Evolutionary conservation across 2,888 invertebrate species (phyloP), one percentile per base, ranked within the genome.

Genomic region (Zootermopsis nevadensis): DNA sequence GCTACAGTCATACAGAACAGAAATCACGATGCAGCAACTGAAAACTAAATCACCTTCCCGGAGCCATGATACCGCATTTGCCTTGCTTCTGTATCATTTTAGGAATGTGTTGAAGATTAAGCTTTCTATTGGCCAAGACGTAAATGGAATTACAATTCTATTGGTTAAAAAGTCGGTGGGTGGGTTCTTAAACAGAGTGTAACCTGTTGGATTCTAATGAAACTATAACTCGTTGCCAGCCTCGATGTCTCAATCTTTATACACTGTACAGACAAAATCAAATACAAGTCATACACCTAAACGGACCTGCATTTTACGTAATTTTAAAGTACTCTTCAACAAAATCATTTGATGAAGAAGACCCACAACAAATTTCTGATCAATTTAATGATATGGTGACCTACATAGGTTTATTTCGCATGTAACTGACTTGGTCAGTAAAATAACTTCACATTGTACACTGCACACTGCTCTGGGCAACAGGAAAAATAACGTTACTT

Each of bases 61-160:
- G 24, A 69, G 83, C 79, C 83, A 83, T 83, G 53, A 83, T 79
- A 66, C 83, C 60, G 30, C 79, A 69, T 33, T 79, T 76, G 74
- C 60, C n/a, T 74, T 69, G 19, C 79, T 77, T 74, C 55, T 30
- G 74, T 74, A 79, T 53, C 83, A 83, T 60, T 82, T 76, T 83
- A 66, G 79, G 77, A 83, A 83, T 83, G 83, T 83, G 48, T 83
- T 22, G 8, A 33, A 55, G 33, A 69, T 77, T 69, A 79, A 22
- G 15, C 24, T 31, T 60, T 72, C 55, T 79, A 83, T 83, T 83
- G 83, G 83, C 35, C 77, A 83, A 83, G 83, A 83, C 60, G 69
- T 79, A 79, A 69, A 77, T 60, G 77, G 67, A 30, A 79, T 69
- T 69, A 35, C 31, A 6, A 27, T 48, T 30, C 53, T 53, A 79